Percentiles rank a stretch among this genome's conserved stretches.
phyloP scores from a whole-genome alignment of 2,113 vertebrate genomes.

The Blennius ocellaris region DNA sequence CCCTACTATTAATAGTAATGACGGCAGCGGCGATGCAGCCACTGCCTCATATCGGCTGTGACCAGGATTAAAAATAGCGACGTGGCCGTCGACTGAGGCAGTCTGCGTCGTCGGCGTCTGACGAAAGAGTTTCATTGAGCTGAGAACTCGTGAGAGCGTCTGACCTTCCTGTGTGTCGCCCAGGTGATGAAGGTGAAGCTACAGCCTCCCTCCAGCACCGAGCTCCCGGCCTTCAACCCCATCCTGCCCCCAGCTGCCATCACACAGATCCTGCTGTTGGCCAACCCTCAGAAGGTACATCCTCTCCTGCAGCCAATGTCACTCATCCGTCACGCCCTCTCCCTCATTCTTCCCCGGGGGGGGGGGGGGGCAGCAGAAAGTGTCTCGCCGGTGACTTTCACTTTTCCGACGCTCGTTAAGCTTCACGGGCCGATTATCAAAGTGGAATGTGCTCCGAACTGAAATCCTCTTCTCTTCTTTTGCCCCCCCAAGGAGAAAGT shows the following conservation, averaged over 20 bases:
- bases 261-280: constrained; percentile 95
- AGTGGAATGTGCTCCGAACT: too few relatives aligned
- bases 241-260: constrained; percentile 93
- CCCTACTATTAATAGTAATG: not conserved
- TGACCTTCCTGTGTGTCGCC: not conserved
- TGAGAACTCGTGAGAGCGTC: not conserved
- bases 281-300: constrained; percentile 95
- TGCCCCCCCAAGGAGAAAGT: constrained; percentile 91
- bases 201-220: constrained; percentile 92
- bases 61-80: not conserved
- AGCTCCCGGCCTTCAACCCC: constrained; percentile 94
- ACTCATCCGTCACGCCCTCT: too few relatives aligned
- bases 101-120: too few relatives aligned
- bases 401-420: too few relatives aligned
- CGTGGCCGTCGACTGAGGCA: not conserved
- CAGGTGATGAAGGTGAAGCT: constrained; percentile 97
- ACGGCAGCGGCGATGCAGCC: not conserved
- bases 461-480: not conserved
- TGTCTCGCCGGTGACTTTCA: too few relatives aligned
- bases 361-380: too few relatives aligned
- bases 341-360: too few relatives aligned
- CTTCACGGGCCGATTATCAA: too few relatives aligned
- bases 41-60: too few relatives aligned
- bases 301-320: too few relatives aligned
- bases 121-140: not conserved